Evolutionary conservation across 2,888 invertebrate genomes (phyloP), one percentile per base, ranked within the genome.

Genomic region (Drosophila emarginata): DNA sequence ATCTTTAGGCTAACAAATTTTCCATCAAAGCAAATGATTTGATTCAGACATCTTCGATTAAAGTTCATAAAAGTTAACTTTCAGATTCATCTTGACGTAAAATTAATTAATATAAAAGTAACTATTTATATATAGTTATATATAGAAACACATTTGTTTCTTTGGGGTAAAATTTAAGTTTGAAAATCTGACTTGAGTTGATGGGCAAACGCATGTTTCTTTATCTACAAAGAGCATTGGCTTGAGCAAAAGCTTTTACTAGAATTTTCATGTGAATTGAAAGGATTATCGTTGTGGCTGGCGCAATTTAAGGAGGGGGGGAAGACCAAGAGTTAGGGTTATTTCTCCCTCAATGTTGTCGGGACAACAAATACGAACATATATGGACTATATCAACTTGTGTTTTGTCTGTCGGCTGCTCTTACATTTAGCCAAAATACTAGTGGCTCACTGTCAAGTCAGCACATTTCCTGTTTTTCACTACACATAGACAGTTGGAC

Each of bases 221-320:
- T 12, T 12, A 21, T 21, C 45, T 45, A 0, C 4, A 21, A 45
- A 11, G 4, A 45, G 45, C 45, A 21, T 11, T 18, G 45, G 45
- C 3, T 21, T 45, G 12, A 21, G 45, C 4, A 18, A 32, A 53
- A 15, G 32, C 28, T 32, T 53, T 28, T 26, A 15, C 11, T 32
- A 50, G 26, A 64, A 72, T 70, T 71, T 80, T 68, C 74, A 73
- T 77, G 72, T 72, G 73, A 83, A 82, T 80, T 71, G 77, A 76
- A 77, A 72, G 87, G 84, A 84, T 88, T 88, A 88, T 73, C 70
- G 74, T 68, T 56, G 50, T 45, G 69, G 62, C 45, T 45, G 66
- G 52, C 11, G 40, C 23, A 69, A 45, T 45, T 37, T 53, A 32
- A 57, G 40, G 57, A 9, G 11, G 32, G 28, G 28, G 28, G 28